Percentiles rank a stretch among this genome's conserved stretches.
Evolutionary conservation across 1,140 invertebrate genomes (phyloP).

Genomic region (Nymphalis io): DNA sequence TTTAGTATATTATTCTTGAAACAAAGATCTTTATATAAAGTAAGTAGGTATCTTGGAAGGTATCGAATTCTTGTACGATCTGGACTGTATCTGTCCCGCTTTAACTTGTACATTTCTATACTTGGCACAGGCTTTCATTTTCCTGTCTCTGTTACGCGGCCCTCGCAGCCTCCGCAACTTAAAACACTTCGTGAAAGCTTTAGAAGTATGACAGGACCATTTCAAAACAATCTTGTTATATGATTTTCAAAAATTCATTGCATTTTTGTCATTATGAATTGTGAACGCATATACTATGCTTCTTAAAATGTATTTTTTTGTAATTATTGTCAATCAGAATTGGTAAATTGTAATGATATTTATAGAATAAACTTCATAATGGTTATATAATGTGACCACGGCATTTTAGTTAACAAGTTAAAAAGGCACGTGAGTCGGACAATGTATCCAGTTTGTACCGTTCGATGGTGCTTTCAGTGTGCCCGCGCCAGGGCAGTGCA

Average conservation of each 20-base stretch:
- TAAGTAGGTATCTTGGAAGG: slow-evolving; percentile 18
- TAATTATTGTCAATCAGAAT: not conserved
- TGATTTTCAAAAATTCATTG: slow-evolving; percentile 10
- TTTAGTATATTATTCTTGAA: slow-evolving; percentile 17
- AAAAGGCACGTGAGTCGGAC: slow-evolving; percentile 67
- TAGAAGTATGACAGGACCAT: slow-evolving; percentile 24
- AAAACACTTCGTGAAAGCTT: slow-evolving; percentile 26
- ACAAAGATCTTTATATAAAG: slow-evolving; percentile 26
- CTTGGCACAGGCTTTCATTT: slow-evolving; percentile 16
- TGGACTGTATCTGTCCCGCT: slow-evolving; percentile 39
- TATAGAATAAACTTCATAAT: not conserved
- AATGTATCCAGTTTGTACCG: slow-evolving; percentile 77
- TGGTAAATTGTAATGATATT: not conserved
- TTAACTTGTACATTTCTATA: slow-evolving; percentile 31
- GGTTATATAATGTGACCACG: not conserved
- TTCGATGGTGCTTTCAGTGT: slow-evolving; percentile 61
- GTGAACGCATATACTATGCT: too few relatives aligned
- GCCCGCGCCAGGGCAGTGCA: slow-evolving; percentile 55
- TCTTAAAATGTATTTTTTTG: not conserved
- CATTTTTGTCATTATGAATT: not conserved
- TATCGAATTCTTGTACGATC: slow-evolving; percentile 30
- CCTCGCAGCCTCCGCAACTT: slow-evolving; percentile 28
- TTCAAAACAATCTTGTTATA: slow-evolving; percentile 17
- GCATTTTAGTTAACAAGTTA: slow-evolving; percentile 46
- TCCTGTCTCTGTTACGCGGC: slow-evolving; percentile 39